Evolutionary conservation across 1,140 invertebrate genomes (phyloP), one percentile per base, ranked within the genome.

Genomic region (Bombyx mandarina): DNA sequence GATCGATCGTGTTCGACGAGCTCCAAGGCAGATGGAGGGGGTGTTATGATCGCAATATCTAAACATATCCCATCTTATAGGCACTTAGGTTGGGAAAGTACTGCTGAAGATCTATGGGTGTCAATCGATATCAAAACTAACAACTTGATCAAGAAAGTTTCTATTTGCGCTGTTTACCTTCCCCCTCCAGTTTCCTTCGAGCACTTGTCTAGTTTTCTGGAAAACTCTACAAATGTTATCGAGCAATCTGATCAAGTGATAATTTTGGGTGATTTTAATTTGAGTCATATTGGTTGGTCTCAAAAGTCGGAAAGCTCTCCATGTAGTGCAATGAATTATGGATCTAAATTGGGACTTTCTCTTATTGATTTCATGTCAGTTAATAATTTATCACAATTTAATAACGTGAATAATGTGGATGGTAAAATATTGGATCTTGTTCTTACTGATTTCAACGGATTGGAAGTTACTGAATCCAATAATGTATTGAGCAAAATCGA

Each of bases 21-120:
- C 10, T 45, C 10, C 26, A 67, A 65, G 52, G 56, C 43, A 9
- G 67, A 72, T 26, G 72, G 72, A 7, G 69, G 72, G 6, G 69
- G 72, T 8, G 64, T 75, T 7, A 45, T 70, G 45, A 50, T 74
- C 7, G 69, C 65, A 22, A 63, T 74, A 1, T 53, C 42, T n/a
- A 59, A 46, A 8, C 50, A 56, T 9, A 62, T 62, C 8, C 22
- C 7, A 35, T 56, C 52, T 1, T 10, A n/a, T 7, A 46, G 57
- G 1, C 26, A 45, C 1, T n/a, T 1, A 7, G 18, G 44, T 43
- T 63, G 57, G 61, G 61, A 63, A 53, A 52, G 42, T 8, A 49
- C n/a, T 7, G 7, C 7, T 51, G 56, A 62, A 45, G 55, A 58
- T 42, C 6, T 61, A 47, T 61, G 60, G 60, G 46, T 61, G 7